Base-by-base conservation (phyloP, 1,140 invertebrate genomes). In the Tigriopus japonicus region DNA sequence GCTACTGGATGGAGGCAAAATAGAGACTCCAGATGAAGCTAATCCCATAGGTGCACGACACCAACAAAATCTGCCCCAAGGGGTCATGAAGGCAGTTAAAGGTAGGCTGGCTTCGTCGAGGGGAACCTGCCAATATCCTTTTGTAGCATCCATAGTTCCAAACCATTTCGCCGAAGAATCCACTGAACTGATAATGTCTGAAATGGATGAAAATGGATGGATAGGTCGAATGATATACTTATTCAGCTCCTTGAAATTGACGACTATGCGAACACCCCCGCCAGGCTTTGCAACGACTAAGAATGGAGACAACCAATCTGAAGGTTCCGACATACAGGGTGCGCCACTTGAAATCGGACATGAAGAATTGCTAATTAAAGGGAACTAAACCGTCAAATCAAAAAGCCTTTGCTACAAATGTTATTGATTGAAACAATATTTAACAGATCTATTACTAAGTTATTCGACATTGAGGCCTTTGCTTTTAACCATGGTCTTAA, bases 191-290 rank as follows among this genome's bases (percentile, higher is more conserved):
- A 49, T 55, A 6, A 64, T 43, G 66, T 65, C 23, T 59, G 62
- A 23, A 69, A 60, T 19, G 67, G 68, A 53, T 68, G 61, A 9
- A 35, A 35, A 35, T 5, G 28, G 28, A 9, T 35, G 28, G 3
- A 62, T 63, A 15, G 66, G 64, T 10, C 69, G 51, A 42, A 64
- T 55, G 21, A 70, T 63, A 55, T 62, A 66, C 24, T 64, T 59
- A 60, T 71, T 71, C 9, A 71, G 60, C 17, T 59, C 15, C 28
- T 63, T 66, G 21, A 69, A 71, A 62, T 76, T 71, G 9, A 70
- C 70, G 60, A 71, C 73, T 1, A 75, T 52, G 12, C 73, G 63
- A 13, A 71, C 63, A n/a, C 63, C 64, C 10, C 66, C 67, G 54
- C 68, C 65, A 17, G 64, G 55, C 62, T 75, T 74, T 12, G 66